A percentile compares a stretch with the other conserved stretches of the same genome.
phyloP scores from a whole-genome alignment of 2,797 vertebrate species.

The Xenops minutus region DNA sequence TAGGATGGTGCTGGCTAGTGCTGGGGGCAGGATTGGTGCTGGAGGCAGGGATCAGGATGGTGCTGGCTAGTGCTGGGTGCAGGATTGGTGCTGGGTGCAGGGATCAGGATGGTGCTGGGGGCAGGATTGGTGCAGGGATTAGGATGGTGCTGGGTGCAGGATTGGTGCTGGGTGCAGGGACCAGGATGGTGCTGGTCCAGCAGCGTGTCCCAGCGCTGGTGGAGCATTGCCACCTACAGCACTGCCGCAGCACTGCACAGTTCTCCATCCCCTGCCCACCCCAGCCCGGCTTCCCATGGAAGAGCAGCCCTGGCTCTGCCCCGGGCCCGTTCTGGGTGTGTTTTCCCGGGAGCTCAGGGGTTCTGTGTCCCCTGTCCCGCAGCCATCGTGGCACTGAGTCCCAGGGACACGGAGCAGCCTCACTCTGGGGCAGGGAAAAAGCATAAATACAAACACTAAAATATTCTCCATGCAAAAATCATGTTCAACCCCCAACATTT shows the following conservation, averaged over 20 bases:
- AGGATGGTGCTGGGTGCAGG: background rate
- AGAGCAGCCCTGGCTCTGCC: background rate
- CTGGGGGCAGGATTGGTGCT: background rate
- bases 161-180: background rate
- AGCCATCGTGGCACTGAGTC: accelerated
- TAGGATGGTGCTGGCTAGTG: too few species aligned
- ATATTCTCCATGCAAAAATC: background rate
- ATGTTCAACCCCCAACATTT: accelerated
- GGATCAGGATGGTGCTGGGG: background rate
- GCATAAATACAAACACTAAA: background rate
- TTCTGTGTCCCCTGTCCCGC: accelerated
- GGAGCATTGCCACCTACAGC: slow-evolving; percentile 42
- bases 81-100: background rate
- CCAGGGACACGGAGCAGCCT: accelerated
- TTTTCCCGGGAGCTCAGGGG: background rate
- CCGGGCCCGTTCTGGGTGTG: accelerated
- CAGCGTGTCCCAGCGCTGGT: background rate
- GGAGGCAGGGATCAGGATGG: too few species aligned
- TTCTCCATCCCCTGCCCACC: background rate
- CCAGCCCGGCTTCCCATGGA: accelerated
- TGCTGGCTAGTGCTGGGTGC: too few species aligned
- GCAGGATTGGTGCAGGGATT: too few species aligned
- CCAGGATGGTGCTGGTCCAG: background rate
- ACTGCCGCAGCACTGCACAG: background rate
- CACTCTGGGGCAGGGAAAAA: background rate